Evolutionary conservation across 2,888 invertebrate genomes (phyloP), one percentile per base, ranked within the genome.

Genomic region (Hypsopygia costalis): DNA sequence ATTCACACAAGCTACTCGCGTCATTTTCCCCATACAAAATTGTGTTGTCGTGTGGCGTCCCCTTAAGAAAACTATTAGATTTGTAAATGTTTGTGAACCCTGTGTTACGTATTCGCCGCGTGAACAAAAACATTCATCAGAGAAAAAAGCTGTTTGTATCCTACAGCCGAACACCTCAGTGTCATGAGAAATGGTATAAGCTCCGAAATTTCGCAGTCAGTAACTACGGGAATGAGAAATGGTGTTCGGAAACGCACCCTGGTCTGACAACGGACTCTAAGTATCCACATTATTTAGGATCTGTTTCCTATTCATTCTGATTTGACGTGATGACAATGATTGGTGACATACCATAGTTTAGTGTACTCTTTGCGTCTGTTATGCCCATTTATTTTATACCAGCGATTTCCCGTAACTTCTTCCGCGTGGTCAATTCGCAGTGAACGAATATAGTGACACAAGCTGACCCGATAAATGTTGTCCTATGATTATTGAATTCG

Each of bases 71-170:
- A n/a, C n/a, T n/a, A n/a, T n/a, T 16, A 16, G 16, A 16, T 16
- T 16, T 16, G 16, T n/a, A 16, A 16, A 16, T 16, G 11, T 37
- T 37, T n/a, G n/a, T 11, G 11, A 37, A 20, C 11, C 21, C 36
- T 35, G 20, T 29, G 7, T 58, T 56, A 52, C 55, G 55, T 51
- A 55, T 59, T 62, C 66, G 62, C 54, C 51, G 54, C 51, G 52
- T 58, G 55, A 62, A 54, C 67, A 63, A 60, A 60, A 61, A 63
- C 75, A 77, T 79, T 69, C 69, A 69, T 78, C 76, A 79, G 62
- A 41, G 44, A 49, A 55, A 56, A 62, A 63, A 51, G 49, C 49
- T 55, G 52, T 61, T 66, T 66, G 61, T 63, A 57, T 58, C 56
- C 60, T 52, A 55, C 57, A 58, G 54, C 56, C 54, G 47, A 52